Base-by-base conservation (phyloP, 2,888 invertebrate genomes). In the Phalera bucephala region DNA sequence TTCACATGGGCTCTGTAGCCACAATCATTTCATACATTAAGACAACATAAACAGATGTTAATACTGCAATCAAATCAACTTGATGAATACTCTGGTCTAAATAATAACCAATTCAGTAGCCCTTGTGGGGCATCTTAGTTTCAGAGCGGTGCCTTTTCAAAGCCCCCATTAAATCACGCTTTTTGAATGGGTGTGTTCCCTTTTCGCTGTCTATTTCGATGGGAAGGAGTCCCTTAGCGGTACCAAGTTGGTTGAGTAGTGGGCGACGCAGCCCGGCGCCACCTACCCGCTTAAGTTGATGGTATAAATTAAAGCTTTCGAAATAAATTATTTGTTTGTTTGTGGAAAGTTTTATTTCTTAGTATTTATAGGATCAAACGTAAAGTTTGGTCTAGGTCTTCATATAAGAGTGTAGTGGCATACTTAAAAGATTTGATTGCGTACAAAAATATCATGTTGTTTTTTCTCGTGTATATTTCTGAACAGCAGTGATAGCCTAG, bases 221-320 rank as follows among this genome's bases (percentile, higher is more conserved):
- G 40, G 45, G 44, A 48, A 5, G 28, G 11, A 28, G 34, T 31
- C 29, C 37, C 32, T 26, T 33, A 7, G 12, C 43, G 33, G 42
- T 32, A 45, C 35, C 38, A 43, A 57, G 50, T 58, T 41, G 45
- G 40, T 46, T 52, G n/a, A 45, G 39, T 53, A 51, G 70, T 64
- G 65, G 71, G 67, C 59, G 60, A 51, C 48, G 41, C 54, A 59
- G 53, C 57, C 52, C 52, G 68, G 69, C 70, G 69, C 70, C 74
- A 58, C 49, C 45, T 55, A 58, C 53, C 44, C 42, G 40, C 12
- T 35, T 43, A 30, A 36, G 41, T 32, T 36, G 35, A 17, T 36
- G 39, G 38, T 40, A 39, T 33, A 46, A 53, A 42, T 56, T 36
- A 45, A 37, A 53, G n/a, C n/a, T n/a, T n/a, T n/a, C n/a, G n/a